Percentiles rank a stretch among this genome's conserved stretches.
Conservation (phyloP, 2,797 vertebrate species). For the Mycteria americana region DNA sequence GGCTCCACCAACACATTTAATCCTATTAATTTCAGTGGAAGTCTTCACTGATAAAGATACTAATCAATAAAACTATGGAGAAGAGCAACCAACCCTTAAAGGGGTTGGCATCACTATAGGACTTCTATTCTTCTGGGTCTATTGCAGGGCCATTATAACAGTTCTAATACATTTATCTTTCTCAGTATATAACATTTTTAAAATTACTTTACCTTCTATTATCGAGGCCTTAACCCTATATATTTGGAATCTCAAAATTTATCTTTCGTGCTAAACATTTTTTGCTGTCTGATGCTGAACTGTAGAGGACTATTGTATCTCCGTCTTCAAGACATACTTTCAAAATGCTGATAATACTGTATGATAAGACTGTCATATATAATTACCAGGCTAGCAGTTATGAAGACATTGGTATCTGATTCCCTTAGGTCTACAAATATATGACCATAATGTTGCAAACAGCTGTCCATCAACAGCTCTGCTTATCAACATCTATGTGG, state of each 20-base stretch:
- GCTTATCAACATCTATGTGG: constrained; percentile 6
- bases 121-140: not conserved
- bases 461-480: constrained; percentile 44
- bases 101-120: not conserved
- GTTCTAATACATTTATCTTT: constrained; percentile 16
- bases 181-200: not conserved
- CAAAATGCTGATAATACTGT: constrained; percentile 38
- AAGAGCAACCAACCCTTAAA: not conserved
- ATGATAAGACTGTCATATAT: constrained; percentile 56
- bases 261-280: not conserved
- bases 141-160: not conserved
- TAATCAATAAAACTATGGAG: constrained; percentile 3
- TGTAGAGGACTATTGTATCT: not conserved
- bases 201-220: constrained; percentile 20
- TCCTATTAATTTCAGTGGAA: constrained; percentile 8
- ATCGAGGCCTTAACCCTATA: not conserved
- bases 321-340: constrained; percentile 1
- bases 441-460: constrained; percentile 26
- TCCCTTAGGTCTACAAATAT: constrained; percentile 45
- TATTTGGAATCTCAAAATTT: not conserved
- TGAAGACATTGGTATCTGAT: constrained; percentile 32
- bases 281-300: not conserved
- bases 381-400: constrained; percentile 49
- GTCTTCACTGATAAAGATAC: not conserved
- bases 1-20: not conserved